Conservation (phyloP, 2,888 invertebrate genomes). For the Eupithecia dodoneata region DNA sequence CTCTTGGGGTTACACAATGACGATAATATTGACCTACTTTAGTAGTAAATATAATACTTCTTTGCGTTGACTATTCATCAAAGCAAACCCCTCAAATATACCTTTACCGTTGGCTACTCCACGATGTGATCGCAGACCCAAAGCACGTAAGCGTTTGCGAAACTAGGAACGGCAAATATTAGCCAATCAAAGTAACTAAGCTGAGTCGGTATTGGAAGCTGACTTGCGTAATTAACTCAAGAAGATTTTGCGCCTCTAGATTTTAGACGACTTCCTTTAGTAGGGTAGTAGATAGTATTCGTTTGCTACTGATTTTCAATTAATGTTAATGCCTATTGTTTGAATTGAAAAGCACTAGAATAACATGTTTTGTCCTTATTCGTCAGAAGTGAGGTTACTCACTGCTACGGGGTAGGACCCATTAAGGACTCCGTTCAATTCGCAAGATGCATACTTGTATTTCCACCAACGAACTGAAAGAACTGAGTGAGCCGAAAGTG, state of each 20-base stretch:
- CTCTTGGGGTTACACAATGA: no score
- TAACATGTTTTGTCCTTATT: no score
- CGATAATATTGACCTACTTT: no score
- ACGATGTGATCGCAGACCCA: not conserved
- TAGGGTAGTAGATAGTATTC: not conserved
- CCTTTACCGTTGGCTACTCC: not conserved
- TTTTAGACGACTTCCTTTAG: not conserved
- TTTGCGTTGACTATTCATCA: not conserved
- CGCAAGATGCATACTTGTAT: no score
- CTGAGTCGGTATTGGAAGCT: not conserved
- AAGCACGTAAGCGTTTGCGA: slow-evolving; percentile 2
- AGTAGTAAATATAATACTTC: no score
- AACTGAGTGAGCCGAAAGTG: no score
- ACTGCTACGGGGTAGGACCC: no score
- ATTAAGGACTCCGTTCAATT: no score
- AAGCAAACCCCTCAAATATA: not conserved
- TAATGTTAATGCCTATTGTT: no score
- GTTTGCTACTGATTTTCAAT: not conserved
- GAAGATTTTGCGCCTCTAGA: not conserved
- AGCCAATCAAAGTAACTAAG: slow-evolving; percentile 3
- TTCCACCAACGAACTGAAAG: no score
- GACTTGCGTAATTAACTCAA: not conserved
- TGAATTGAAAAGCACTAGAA: no score
- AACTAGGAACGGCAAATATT: not conserved
- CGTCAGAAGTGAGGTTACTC: no score